These are phyloP conservation scores for Phyllotreta striolata DNA, from an alignment of 2,888 invertebrate genomes.

Conservation along the genomic window DNA sequence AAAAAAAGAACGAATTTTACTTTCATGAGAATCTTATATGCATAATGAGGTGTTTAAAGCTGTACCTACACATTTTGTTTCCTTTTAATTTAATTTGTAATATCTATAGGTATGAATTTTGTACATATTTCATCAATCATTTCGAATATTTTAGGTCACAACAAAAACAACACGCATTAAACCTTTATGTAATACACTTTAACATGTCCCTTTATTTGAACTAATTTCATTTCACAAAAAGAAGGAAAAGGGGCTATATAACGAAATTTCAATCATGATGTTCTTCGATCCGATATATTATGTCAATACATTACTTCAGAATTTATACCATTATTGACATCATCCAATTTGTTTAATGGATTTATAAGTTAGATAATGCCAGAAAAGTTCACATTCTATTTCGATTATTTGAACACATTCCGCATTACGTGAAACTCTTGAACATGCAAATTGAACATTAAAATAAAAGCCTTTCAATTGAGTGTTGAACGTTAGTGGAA, in stretches of 20 bases:
- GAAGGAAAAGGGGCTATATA: not conserved
- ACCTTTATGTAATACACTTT: no score
- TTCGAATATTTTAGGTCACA: no score
- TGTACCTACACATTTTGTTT: no score
- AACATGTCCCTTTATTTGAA: no score
- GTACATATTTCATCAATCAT: no score
- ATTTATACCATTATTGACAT: slow-evolving; percentile 25
- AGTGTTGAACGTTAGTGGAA: slow-evolving; percentile 26
- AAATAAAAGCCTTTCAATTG: slow-evolving; percentile 26
- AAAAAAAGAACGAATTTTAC: no score
- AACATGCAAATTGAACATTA: slow-evolving; percentile 44
- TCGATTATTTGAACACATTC: slow-evolving; percentile 27
- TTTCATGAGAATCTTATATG: no score
- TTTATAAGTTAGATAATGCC: slow-evolving; percentile 30
- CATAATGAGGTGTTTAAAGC: no score
- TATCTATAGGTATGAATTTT: no score
- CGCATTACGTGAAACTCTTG: slow-evolving; percentile 15
- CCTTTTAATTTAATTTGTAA: no score
- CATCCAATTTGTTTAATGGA: slow-evolving; percentile 36
- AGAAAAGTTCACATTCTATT: slow-evolving; percentile 19
- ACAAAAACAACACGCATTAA: no score
- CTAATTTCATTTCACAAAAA: no score
- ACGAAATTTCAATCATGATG: slow-evolving; percentile 9
- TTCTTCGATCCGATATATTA: slow-evolving; percentile 11
- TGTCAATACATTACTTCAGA: slow-evolving; percentile 20